phyloP scores from a whole-genome alignment of 2,888 invertebrate genomes.

The Empis livida region DNA sequence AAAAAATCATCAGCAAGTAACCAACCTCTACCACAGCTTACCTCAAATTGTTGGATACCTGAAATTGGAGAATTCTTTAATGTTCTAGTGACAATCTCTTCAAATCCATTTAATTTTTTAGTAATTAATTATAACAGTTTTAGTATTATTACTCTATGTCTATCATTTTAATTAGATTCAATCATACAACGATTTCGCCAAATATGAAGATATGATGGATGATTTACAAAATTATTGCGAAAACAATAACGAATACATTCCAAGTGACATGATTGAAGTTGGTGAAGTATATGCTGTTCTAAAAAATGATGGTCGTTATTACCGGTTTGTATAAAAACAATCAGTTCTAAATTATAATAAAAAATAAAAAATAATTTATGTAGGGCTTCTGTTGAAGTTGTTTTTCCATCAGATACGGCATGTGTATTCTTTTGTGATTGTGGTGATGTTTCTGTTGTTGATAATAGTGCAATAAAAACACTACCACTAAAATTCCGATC shows the following conservation, averaged over 20 bases:
- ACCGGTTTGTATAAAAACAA: conserved; percentile 41
- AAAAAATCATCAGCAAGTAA: conserved; percentile 16
- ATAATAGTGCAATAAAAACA: conserved; percentile 41
- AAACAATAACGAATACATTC: conserved; percentile 39
- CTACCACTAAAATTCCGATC: conserved; percentile 42
- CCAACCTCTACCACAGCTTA: conserved; percentile 15
- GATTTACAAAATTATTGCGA: conserved; percentile 49
- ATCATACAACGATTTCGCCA: conserved; percentile 34
- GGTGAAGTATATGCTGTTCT: conserved; percentile 58
- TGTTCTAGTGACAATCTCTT: conserved; percentile 59
- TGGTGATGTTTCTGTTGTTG: conserved; percentile 46
- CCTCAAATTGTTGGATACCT: conserved; percentile 23
- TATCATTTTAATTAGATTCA: conserved; percentile 33
- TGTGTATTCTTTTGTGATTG: conserved; percentile 50
- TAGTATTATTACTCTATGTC: too few relatives aligned
- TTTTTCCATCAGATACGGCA: conserved; percentile 21
- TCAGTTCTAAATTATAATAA: not conserved
- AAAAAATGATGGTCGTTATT: conserved; percentile 54
- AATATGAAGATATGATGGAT: conserved; percentile 50
- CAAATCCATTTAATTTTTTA: conserved; percentile 47
- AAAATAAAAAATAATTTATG: not conserved
- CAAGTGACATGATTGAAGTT: conserved; percentile 36
- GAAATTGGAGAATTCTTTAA: conserved; percentile 46
- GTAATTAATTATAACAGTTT: conserved; percentile 13
- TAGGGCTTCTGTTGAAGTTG: not conserved